phyloP scores from a whole-genome alignment of 2,797 vertebrate species.

The Falco columbarius region DNA sequence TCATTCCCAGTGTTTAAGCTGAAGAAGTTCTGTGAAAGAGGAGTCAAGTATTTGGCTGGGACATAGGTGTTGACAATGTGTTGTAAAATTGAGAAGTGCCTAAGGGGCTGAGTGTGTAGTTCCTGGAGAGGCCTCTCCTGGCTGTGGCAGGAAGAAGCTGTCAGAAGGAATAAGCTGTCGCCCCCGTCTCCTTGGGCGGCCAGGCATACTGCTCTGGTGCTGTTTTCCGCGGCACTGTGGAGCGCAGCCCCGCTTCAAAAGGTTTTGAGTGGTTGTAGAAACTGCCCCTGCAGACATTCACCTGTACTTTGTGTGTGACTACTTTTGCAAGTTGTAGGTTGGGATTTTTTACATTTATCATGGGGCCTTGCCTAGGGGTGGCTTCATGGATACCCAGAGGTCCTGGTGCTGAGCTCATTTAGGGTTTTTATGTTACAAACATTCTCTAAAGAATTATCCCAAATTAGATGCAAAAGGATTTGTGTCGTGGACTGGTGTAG shows the following conservation, averaged over 20 bases:
- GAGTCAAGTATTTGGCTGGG: slow-evolving; percentile 20
- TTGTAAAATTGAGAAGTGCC: neutral
- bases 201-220: neutral
- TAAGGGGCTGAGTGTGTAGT: neutral
- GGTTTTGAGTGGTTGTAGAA: neutral
- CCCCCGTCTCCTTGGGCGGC: neutral
- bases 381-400: neutral
- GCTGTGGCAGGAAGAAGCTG: neutral
- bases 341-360: neutral
- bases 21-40: neutral
- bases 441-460: neutral
- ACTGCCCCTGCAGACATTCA: neutral
- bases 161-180: neutral
- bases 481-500: neutral
- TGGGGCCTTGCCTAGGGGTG: neutral
- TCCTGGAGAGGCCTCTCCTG: neutral
- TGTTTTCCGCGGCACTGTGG: neutral
- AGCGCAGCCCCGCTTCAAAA: neutral
- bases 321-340: neutral
- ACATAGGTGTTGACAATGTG: slow-evolving; percentile 35
- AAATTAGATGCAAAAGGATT: neutral
- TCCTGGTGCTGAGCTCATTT: neutral
- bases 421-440: neutral
- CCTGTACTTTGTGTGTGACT: neutral
- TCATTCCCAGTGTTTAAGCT: neutral